Evolutionary conservation across 2,888 invertebrate genomes (phyloP), one percentile per base, ranked within the genome.

Genomic region (Horisme vitalbata): DNA sequence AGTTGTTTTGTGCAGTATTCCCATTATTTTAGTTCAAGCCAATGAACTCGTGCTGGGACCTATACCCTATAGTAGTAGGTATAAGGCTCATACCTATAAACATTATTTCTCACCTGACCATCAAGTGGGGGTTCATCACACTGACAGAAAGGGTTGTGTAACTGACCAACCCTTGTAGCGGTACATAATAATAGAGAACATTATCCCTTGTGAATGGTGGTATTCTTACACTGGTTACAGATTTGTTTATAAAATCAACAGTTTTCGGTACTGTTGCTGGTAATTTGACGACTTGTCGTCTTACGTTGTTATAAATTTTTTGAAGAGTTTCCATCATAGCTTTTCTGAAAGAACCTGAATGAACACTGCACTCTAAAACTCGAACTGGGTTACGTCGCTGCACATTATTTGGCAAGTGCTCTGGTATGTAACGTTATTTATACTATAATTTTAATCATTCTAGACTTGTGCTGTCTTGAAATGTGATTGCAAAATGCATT

Each of bases 111-210:
- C 71, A 93, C 94, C 94, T 94, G 63, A 94, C 90, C 65, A 95
- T 91, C 59, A 96, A 82, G 57, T 93, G 91, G 2, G 96, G 96
- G 72, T 96, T 95, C 95, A 96, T 95, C 38, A 96, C 95, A 84
- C 95, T 95, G 33, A 96, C 90, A 32, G 96, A 94, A 37, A 96
- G 90, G 24, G 94, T 93, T 65, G 94, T 93, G 80, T 96, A 96
- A 76, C 95, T 94, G 51, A 91, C 90, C 35, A 94, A 91, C 32
- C 96, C 96, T 81, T 94, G 93, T 39, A 94, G 73, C 27, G 96
- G 96, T 61, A 93, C 90, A 84, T 96, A 96, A 76, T 95, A 94
- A 79, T 91, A 94, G 15, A 93, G 84, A 47, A 95, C 87, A 83
- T 94, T 95, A 57, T 94, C 91, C 71, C 90, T 92, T 35, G 92